Percentiles rank a stretch among this genome's conserved stretches.
These are phyloP conservation scores for Phyto melanocephala DNA, from an alignment of 2,888 invertebrate species.

Conservation along the genomic window DNA sequence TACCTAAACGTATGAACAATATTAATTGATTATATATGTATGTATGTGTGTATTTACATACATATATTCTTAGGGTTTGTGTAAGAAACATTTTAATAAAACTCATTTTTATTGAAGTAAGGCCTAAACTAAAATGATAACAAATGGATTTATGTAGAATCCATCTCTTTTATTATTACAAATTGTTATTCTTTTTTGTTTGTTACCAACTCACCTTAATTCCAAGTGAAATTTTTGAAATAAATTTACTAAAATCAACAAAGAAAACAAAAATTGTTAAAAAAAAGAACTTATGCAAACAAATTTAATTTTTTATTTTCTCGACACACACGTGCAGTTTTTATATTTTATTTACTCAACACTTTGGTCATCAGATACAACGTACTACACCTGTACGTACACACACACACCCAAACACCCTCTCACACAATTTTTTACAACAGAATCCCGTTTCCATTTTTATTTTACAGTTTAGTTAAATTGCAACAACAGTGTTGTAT, in stretches of 20 bases:
- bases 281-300: neutral
- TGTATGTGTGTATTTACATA: no score
- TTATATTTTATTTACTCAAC: conserved; percentile 3
- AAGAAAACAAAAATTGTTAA: no score
- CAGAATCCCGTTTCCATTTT: neutral
- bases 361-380: neutral
- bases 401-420: neutral
- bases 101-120: no score
- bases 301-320: neutral
- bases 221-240: neutral
- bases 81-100: no score
- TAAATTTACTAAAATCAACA: neutral
- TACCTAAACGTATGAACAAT: no score
- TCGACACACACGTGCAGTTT: neutral
- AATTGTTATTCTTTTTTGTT: no score
- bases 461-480: conserved; percentile 11
- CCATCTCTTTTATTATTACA: no score
- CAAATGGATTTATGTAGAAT: no score
- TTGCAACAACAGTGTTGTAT: neutral
- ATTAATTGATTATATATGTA: no score
- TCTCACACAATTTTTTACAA: neutral
- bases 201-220: no score
- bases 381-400: neutral
- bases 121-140: no score
- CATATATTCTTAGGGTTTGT: no score